Conservation (phyloP, 1,140 invertebrate genomes). For the Limonius californicus region DNA sequence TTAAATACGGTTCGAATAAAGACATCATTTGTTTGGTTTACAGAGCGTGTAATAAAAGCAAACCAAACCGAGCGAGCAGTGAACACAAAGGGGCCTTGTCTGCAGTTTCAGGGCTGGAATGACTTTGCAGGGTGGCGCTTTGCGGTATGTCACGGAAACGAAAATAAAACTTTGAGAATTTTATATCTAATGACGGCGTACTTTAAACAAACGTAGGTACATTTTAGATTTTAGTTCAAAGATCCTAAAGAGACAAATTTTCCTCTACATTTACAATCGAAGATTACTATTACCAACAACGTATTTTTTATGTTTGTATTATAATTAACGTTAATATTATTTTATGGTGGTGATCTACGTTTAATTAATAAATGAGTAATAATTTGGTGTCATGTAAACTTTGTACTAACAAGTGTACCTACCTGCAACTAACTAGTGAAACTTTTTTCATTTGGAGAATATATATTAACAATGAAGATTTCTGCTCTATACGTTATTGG, state of each 20-base stretch:
- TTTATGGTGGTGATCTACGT: no score
- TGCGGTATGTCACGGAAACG: slow-evolving; percentile 3
- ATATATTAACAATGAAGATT: no score
- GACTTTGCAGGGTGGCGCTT: slow-evolving; percentile 6
- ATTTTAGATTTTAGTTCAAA: neutral
- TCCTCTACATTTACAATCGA: no score
- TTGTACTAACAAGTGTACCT: neutral
- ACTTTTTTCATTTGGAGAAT: no score
- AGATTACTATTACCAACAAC: no score
- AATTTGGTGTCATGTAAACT: no score
- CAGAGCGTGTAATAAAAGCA: slow-evolving; percentile 29
- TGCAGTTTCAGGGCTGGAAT: slow-evolving; percentile 18
- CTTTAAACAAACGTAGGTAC: neutral
- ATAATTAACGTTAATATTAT: no score
- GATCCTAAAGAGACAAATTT: no score
- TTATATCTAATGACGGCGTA: neutral
- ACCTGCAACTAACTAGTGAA: neutral
- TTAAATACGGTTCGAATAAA: slow-evolving; percentile 29
- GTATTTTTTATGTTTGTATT: no score
- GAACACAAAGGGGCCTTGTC: slow-evolving; percentile 29
- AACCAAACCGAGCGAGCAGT: slow-evolving; percentile 20
- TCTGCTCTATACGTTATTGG: no score
- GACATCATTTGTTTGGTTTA: slow-evolving; percentile 29
- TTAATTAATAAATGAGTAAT: no score
- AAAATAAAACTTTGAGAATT: slow-evolving; percentile 9